Base-by-base conservation (phyloP, 2,113 vertebrate species). In the Gasterosteus nipponicus region DNA sequence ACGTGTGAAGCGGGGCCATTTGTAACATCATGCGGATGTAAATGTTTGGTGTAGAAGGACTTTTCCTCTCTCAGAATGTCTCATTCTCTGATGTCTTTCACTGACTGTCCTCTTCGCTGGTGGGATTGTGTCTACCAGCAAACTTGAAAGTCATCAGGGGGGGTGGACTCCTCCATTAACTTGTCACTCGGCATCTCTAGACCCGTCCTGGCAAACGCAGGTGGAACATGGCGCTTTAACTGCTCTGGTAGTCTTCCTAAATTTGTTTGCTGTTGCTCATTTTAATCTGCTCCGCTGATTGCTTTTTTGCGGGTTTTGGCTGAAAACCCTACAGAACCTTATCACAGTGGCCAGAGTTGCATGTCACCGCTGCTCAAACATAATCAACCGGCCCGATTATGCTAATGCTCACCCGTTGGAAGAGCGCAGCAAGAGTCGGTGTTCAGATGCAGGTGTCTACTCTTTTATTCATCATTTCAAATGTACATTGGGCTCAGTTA, bases 381-480 rank as follows among this genome's bases (percentile, higher is more conserved):
- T 64, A 87, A 89, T 89, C 89, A 85, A 66, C 78, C 44, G 82
- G 80, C 86, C 80, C 88, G 88, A 89, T 90, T 89, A 91, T 90
- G 82, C 59, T 90, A 90, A 91, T 82, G 80, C 19, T 0, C 60
- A 65, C 76, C 53, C 79, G 71, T 69, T 56, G 16, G 0, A 22
- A 64, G 72, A 77, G 77, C 49, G 29, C 31, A 51, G 70, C 22
- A 79, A 66, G 58, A 53, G 70, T 61, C 67, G 41, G 57, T 39
- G 10, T 60, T 49, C 38, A 39, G 53, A 82, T 10, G 10, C 9
- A 44, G 57, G 54, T 62, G 60, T 29, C 44, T 19, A 35, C 53
- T 11, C 67, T 69, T 58, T 29, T 16, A 7, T 47, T 31, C 12
- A 56, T 53, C 33, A 18, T 77, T 64, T 74, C 39, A 59, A 65